Conservation (phyloP, 2,888 invertebrate genomes). For the Mythimna loreyi region DNA sequence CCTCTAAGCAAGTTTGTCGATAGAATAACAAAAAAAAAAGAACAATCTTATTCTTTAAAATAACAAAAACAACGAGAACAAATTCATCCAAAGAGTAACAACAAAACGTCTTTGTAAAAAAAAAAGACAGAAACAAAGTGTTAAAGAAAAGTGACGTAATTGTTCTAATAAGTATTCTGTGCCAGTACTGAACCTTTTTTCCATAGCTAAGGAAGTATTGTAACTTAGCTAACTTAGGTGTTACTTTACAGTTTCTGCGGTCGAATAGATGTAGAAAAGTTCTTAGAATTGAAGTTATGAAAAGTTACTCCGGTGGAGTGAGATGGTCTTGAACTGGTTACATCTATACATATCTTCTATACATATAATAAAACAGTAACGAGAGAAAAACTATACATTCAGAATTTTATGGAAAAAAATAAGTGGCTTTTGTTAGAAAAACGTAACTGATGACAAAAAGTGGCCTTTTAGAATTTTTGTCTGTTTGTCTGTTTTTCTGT, state of each 20-base stretch:
- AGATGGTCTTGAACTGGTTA: slow-evolving; percentile 8
- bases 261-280: slow-evolving; percentile 35
- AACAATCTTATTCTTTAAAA: too few relatives aligned
- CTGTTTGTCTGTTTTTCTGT: too few relatives aligned
- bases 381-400: too few relatives aligned
- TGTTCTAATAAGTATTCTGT: slow-evolving; percentile 45
- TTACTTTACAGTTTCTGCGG: slow-evolving; percentile 36
- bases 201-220: slow-evolving; percentile 30
- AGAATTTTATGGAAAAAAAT: too few relatives aligned
- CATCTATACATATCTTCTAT: too few relatives aligned
- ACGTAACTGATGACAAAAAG: too few relatives aligned
- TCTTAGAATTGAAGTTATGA: slow-evolving; percentile 38
- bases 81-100: background rate
- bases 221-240: slow-evolving; percentile 41
- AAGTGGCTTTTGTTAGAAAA: too few relatives aligned
- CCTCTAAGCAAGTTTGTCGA: too few relatives aligned
- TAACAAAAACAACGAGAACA: background rate
- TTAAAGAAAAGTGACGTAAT: slow-evolving; percentile 19
- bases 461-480: too few relatives aligned
- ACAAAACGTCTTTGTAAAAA: background rate
- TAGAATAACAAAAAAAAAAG: too few relatives aligned
- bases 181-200: slow-evolving; percentile 31
- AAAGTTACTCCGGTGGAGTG: slow-evolving; percentile 27
- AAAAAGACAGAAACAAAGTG: slow-evolving; percentile 1
- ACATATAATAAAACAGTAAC: too few relatives aligned